Conservation (phyloP, 2,888 invertebrate species). For the Agonopterix subpropinquella region DNA sequence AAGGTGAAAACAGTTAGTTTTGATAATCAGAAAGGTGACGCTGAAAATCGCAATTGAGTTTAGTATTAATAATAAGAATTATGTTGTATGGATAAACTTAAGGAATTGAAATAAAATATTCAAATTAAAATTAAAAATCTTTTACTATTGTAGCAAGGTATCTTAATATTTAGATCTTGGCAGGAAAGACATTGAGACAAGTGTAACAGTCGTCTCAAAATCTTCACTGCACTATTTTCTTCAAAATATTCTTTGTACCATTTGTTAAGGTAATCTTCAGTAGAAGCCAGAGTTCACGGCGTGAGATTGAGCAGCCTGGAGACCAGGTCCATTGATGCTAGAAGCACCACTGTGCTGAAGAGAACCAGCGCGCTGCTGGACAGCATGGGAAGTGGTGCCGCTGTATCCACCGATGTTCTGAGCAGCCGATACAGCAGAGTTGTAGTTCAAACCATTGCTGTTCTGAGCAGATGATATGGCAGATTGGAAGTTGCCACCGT, state of each 20-base stretch:
- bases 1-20: constrained; percentile 36
- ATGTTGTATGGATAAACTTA: no score
- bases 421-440: constrained; percentile 42
- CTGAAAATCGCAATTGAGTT: not conserved
- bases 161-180: constrained; percentile 5
- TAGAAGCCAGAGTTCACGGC: constrained; percentile 51
- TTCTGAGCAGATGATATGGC: constrained; percentile 37
- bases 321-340: constrained; percentile 44
- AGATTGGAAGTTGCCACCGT: constrained; percentile 26
- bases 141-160: constrained; percentile 30
- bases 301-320: constrained; percentile 49
- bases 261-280: constrained; percentile 15
- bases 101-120: constrained; percentile 6
- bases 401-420: constrained; percentile 37
- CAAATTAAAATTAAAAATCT: constrained; percentile 14
- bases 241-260: not conserved
- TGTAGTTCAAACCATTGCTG: constrained; percentile 23
- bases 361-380: constrained; percentile 36
- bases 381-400: constrained; percentile 44
- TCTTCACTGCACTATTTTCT: constrained; percentile 21
- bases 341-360: constrained; percentile 47
- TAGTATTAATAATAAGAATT: no score
- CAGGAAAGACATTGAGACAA: constrained; percentile 50
- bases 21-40: constrained; percentile 23
- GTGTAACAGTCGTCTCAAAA: constrained; percentile 49